Evolutionary conservation across 2,888 invertebrate species (phyloP).

Genomic region (Zhengitettix transpicula): DNA sequence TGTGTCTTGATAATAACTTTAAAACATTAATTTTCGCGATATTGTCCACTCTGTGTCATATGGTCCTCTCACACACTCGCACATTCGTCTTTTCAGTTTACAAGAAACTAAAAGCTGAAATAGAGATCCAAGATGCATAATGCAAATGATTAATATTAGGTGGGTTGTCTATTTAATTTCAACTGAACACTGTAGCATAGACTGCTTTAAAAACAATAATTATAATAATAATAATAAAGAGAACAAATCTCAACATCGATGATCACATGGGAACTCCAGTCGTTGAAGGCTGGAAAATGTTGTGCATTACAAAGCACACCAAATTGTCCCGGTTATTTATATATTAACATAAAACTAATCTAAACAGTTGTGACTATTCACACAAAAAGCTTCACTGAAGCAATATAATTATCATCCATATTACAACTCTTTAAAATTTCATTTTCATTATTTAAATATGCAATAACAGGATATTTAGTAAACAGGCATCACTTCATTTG

Average conservation of each 20-base stretch:
- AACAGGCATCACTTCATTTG: not conserved
- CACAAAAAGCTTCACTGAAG: conserved; percentile 9
- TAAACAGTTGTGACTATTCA: conserved; percentile 1
- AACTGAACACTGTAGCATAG: not conserved
- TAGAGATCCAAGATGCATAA: not conserved
- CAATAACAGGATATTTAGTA: not conserved
- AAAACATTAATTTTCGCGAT: too few species aligned
- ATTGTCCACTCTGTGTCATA: too few species aligned
- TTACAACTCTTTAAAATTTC: conserved; percentile 2
- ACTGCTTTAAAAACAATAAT: not conserved
- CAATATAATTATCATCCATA: conserved; percentile 5
- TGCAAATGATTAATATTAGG: not conserved
- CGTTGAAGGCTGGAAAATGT: too few species aligned
- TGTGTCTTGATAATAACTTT: too few species aligned
- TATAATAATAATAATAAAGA: not conserved
- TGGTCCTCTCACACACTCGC: not conserved
- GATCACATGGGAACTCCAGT: not conserved
- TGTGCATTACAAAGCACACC: not conserved
- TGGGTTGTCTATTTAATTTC: not conserved
- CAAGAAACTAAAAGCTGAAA: not conserved
- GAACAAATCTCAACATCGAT: not conserved
- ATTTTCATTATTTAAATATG: not conserved
- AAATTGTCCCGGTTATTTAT: not conserved
- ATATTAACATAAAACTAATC: not conserved
- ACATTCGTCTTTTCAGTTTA: not conserved